Conservation (phyloP, 1,140 invertebrate species). For the Asbolus verrucosus region DNA sequence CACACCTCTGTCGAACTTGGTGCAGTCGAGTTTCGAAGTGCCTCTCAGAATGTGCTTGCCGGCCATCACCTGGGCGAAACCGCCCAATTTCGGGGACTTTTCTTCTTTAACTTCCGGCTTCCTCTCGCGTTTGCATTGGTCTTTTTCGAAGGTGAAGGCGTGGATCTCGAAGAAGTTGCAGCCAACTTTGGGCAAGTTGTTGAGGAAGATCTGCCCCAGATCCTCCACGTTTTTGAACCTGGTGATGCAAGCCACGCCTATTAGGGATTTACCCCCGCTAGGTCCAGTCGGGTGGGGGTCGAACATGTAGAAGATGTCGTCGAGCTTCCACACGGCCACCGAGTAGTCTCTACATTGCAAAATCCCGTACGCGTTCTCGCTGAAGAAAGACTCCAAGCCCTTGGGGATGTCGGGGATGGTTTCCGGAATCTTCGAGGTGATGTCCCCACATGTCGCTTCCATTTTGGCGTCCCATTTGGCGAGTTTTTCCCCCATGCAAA, state of each 20-base stretch:
- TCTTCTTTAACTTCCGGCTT: conserved; percentile 51
- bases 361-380: conserved; percentile 56
- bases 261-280: conserved; percentile 61
- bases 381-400: not conserved
- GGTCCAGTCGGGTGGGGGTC: conserved; percentile 67
- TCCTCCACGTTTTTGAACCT: conserved; percentile 62
- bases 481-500: conserved; percentile 58
- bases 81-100: conserved; percentile 48
- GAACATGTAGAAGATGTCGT: conserved; percentile 66
- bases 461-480: conserved; percentile 59
- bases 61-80: conserved; percentile 51
- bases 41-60: conserved; percentile 63
- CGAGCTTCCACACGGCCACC: conserved; percentile 65
- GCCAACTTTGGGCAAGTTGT: conserved; percentile 61
- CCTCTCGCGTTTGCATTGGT: conserved; percentile 50
- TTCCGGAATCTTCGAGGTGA: conserved; percentile 62
- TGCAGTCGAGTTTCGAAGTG: conserved; percentile 59
- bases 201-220: conserved; percentile 62
- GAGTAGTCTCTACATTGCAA: conserved; percentile 47
- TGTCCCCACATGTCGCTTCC: conserved; percentile 64
- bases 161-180: conserved; percentile 63
- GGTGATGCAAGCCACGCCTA: conserved; percentile 64
- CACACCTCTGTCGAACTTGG: conserved; percentile 65
- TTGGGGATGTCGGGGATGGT: conserved; percentile 49
- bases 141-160: conserved; percentile 52